Percentiles rank a stretch among this genome's conserved stretches.
Conservation (phyloP, 2,797 vertebrate genomes). For the Mormyrus hasselquistii region DNA sequence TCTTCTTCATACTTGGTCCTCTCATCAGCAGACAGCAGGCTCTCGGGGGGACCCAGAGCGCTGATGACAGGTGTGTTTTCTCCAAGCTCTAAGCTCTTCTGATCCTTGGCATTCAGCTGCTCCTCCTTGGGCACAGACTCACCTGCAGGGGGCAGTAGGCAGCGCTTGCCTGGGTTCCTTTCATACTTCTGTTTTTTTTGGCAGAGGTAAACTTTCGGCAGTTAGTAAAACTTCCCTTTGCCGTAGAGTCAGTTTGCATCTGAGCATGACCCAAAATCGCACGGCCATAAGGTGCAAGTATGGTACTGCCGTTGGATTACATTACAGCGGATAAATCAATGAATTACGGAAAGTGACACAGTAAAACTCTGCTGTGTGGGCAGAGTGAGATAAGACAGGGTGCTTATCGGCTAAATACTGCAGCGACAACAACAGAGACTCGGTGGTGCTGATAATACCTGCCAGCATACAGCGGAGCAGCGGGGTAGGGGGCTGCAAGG, state of each 20-base stretch:
- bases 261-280: background rate
- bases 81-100: conserved; percentile 69
- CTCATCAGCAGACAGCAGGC: conserved; percentile 62
- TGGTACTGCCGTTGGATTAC: no score
- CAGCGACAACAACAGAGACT: background rate
- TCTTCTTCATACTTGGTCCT: conserved; percentile 74
- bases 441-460: background rate
- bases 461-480: background rate
- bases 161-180: background rate
- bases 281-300: background rate
- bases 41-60: conserved; percentile 56
- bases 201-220: background rate
- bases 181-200: background rate
- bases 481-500: background rate
- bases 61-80: conserved; percentile 77
- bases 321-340: background rate
- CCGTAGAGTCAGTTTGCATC: background rate
- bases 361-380: background rate
- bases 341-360: background rate
- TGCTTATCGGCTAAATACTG: background rate
- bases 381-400: background rate
- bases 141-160: conserved; percentile 50
- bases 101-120: conserved; percentile 75
- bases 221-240: background rate
- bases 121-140: conserved; percentile 83